These are phyloP conservation scores for Drosophila saltans DNA, from an alignment of 1,140 invertebrate genomes.

Conservation along the genomic window DNA sequence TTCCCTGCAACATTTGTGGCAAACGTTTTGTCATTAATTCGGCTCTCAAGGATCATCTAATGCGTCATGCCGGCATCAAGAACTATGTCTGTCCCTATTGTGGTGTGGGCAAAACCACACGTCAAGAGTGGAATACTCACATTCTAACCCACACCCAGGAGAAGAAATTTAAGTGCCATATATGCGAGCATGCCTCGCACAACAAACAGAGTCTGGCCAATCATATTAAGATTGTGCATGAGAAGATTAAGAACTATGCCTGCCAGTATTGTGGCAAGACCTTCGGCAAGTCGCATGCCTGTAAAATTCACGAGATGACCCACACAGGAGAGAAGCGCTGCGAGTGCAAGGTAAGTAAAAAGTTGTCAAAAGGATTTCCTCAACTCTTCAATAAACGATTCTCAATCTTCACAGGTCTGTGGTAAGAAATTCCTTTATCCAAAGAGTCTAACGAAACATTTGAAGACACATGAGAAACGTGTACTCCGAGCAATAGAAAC, in stretches of 20 bases:
- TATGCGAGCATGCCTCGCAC: conserved; percentile 77
- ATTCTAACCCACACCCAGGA: conserved; percentile 79
- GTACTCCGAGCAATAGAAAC: conserved; percentile 76
- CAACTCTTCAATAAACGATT: neutral
- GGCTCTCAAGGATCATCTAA: conserved; percentile 75
- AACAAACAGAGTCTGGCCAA: conserved; percentile 77
- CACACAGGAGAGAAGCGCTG: conserved; percentile 84
- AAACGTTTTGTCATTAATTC: conserved; percentile 80
- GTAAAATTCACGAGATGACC: conserved; percentile 82
- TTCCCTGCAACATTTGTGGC: conserved; percentile 85
- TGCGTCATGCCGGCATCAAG: conserved; percentile 79
- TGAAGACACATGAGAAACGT: conserved; percentile 80
- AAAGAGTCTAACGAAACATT: conserved; percentile 77
- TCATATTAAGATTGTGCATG: conserved; percentile 79
- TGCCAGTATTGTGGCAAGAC: conserved; percentile 80
- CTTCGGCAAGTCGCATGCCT: conserved; percentile 81
- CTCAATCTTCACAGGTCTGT: conserved; percentile 50
- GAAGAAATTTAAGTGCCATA: conserved; percentile 79
- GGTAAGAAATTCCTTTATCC: conserved; percentile 79
- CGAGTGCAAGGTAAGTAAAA: conserved; percentile 67
- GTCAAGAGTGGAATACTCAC: conserved; percentile 80
- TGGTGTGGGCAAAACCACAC: conserved; percentile 77
- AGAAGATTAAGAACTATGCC: conserved; percentile 79
- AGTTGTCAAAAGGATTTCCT: neutral
- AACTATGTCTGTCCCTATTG: conserved; percentile 81